Conservation (phyloP, 2,113 vertebrate species). For the Alexandromys fortis region DNA sequence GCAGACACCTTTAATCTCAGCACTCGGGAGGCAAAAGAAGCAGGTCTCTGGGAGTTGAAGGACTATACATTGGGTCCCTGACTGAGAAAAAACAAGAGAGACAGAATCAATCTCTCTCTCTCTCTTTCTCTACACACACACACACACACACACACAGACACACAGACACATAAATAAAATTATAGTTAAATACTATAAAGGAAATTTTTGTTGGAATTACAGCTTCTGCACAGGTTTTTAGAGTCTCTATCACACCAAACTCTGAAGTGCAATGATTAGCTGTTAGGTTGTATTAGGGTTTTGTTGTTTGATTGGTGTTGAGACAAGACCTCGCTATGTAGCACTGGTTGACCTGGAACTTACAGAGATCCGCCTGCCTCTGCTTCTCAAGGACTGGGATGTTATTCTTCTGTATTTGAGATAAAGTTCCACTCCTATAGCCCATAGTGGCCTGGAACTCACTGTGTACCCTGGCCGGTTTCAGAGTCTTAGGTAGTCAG, state of each 20-base stretch:
- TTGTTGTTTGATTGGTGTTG: background rate
- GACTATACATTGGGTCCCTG: background rate
- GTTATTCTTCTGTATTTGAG: background rate
- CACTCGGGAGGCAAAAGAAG: background rate
- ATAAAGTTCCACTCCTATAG: background rate
- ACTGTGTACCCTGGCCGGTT: background rate
- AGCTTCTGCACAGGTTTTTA: conserved; percentile 31
- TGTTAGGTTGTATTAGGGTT: background rate
- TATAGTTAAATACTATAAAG: conserved; percentile 37
- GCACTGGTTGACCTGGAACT: background rate
- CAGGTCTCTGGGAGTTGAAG: background rate
- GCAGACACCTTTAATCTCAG: background rate
- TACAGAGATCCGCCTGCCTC: background rate
- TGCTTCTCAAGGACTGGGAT: background rate
- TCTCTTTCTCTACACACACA: fast-evolving
- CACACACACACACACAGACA: background rate
- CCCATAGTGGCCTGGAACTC: background rate
- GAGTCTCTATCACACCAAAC: background rate
- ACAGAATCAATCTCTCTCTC: background rate
- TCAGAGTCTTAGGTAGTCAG: background rate
- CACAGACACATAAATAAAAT: background rate
- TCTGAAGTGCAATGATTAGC: background rate
- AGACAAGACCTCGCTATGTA: background rate
- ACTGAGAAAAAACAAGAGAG: background rate
- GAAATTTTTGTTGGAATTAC: conserved; percentile 3